Conservation (phyloP, 2,113 vertebrate genomes). For the Rattus rattus region DNA sequence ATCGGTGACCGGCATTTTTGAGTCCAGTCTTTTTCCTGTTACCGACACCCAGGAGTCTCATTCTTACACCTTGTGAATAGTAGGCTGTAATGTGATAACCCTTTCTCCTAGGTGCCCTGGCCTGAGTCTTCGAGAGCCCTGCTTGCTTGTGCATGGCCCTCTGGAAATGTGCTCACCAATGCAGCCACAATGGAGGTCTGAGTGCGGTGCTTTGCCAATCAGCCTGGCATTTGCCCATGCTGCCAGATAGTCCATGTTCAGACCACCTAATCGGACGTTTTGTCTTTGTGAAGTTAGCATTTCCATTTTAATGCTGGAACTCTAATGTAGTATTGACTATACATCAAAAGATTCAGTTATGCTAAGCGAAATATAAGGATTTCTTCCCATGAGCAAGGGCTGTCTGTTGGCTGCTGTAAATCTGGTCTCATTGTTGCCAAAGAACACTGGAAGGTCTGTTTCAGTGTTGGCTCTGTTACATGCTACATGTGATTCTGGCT, state of each 20-base stretch:
- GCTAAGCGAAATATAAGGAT: slow-evolving; percentile 34
- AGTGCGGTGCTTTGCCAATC: not conserved
- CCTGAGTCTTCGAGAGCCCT: not conserved
- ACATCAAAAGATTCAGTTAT: slow-evolving; percentile 28
- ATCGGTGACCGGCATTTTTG: slow-evolving; percentile 17
- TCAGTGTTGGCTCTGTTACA: not conserved
- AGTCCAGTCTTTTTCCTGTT: not conserved
- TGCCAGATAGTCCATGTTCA: not conserved
- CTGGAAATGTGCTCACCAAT: not conserved
- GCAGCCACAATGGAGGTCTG: not conserved
- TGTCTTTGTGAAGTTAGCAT: slow-evolving; percentile 13
- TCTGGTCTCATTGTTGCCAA: slow-evolving; percentile 12
- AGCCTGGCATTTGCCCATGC: not conserved
- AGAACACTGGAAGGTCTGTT: slow-evolving; percentile 16
- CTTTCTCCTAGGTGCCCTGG: not conserved
- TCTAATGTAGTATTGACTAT: slow-evolving; percentile 12
- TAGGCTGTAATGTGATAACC: not conserved
- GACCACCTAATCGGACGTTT: not conserved
- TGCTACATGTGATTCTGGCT: not conserved
- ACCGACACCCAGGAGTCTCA: not conserved
- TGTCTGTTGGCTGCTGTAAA: not conserved
- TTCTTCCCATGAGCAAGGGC: not conserved
- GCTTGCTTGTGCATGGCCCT: not conserved
- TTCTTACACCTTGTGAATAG: not conserved
- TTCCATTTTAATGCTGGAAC: slow-evolving; percentile 60